These are phyloP conservation scores for Lasioglossum malachurum DNA, from an alignment of 2,888 invertebrate genomes.

Conservation along the genomic window DNA sequence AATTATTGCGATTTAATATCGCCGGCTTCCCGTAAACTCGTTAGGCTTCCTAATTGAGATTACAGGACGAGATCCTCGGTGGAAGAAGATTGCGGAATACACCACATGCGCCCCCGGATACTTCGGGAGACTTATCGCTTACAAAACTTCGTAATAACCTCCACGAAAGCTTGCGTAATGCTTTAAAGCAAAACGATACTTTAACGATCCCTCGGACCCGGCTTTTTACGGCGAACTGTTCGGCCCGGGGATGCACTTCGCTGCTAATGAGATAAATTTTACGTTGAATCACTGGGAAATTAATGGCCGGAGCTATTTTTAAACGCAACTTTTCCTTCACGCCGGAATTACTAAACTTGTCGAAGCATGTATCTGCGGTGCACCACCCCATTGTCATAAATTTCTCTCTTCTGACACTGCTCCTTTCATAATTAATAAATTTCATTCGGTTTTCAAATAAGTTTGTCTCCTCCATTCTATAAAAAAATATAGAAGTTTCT, in stretches of 20 bases:
- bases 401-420: not conserved
- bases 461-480: not conserved
- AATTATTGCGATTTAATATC: slow-evolving; percentile 63
- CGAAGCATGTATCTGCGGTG: not conserved
- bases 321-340: not conserved
- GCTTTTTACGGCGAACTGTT: slow-evolving; percentile 29
- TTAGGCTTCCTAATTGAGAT: slow-evolving; percentile 64
- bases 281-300: not conserved
- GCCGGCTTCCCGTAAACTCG: slow-evolving; percentile 58
- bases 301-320: not conserved
- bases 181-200: slow-evolving; percentile 55
- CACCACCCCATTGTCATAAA: not conserved
- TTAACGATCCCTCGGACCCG: slow-evolving; percentile 42
- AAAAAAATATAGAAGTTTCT: not conserved
- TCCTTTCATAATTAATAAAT: not conserved
- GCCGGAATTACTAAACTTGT: not conserved
- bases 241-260: slow-evolving; percentile 7
- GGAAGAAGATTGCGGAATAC: slow-evolving; percentile 62
- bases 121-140: slow-evolving; percentile 61
- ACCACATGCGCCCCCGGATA: slow-evolving; percentile 60
- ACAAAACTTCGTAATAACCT: slow-evolving; percentile 62
- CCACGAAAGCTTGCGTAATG: slow-evolving; percentile 48
- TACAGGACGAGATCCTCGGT: slow-evolving; percentile 49
- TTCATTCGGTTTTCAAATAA: not conserved
- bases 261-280: slow-evolving; percentile 21